Percentiles rank a stretch among this genome's conserved stretches.
Evolutionary conservation across 1,140 invertebrate species (phyloP).

Genomic region (Nebria ingens): DNA sequence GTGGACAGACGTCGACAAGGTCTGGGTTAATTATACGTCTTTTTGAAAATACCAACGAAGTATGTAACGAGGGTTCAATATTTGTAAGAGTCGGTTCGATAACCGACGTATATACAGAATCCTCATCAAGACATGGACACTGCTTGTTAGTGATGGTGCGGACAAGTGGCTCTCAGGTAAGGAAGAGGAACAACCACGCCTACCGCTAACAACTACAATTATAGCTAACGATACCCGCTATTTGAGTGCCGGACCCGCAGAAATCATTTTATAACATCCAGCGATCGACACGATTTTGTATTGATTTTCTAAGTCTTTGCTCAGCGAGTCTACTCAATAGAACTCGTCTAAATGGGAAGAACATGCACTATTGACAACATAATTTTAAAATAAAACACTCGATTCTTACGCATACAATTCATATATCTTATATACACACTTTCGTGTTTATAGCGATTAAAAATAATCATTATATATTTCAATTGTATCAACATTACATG

Average conservation of each 20-base stretch:
- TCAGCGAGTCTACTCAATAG: too few relatives aligned
- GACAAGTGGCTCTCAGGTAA: background rate
- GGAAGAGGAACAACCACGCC: slow-evolving; percentile 24
- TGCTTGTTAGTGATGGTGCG: background rate
- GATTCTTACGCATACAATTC: too few relatives aligned
- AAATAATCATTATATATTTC: too few relatives aligned
- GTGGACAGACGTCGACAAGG: background rate
- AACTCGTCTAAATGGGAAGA: too few relatives aligned
- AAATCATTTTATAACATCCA: slow-evolving; percentile 24
- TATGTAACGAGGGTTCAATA: background rate
- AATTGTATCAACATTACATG: too few relatives aligned
- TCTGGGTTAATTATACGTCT: background rate
- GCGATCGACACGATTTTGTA: background rate
- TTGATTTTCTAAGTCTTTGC: too few relatives aligned
- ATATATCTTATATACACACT: too few relatives aligned
- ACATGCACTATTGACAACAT: too few relatives aligned
- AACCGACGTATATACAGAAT: too few relatives aligned
- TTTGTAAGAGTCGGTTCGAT: background rate
- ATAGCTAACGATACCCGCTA: slow-evolving; percentile 25
- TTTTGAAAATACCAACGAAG: background rate
- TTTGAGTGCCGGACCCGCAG: slow-evolving; percentile 22
- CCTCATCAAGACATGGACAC: background rate
- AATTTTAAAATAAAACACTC: too few relatives aligned
- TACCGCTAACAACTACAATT: slow-evolving; percentile 27
- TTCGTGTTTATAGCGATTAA: too few relatives aligned